phyloP scores from a whole-genome alignment of 1,140 invertebrate species.

The Macrosteles quadrilineatus region DNA sequence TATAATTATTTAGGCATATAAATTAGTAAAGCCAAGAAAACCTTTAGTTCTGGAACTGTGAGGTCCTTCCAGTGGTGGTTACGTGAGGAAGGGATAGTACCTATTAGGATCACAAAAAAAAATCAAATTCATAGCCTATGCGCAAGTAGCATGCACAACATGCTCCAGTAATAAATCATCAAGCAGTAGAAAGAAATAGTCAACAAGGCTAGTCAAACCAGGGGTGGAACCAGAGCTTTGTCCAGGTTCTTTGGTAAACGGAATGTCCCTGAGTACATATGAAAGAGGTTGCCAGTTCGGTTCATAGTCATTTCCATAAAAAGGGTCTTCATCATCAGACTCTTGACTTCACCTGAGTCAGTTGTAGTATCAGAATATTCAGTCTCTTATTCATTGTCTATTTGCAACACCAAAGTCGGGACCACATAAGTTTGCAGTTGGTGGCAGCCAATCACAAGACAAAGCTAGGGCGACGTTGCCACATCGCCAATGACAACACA shows the following conservation, averaged over 20 bases:
- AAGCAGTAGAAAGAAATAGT: neutral
- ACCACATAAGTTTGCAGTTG: no score
- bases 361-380: no score
- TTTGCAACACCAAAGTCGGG: no score
- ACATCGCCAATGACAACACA: no score
- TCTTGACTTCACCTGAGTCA: no score
- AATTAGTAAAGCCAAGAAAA: slow-evolving; percentile 24
- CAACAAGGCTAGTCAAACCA: neutral
- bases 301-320: no score
- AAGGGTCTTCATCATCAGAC: no score
- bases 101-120: neutral
- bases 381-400: no score
- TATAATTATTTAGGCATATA: no score
- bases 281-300: neutral
- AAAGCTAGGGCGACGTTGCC: no score
- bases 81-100: neutral
- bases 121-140: neutral
- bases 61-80: neutral
- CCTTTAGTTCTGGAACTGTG: slow-evolving; percentile 2
- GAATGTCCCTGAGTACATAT: neutral
- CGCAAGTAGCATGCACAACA: neutral
- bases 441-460: no score
- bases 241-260: neutral
- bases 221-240: neutral
- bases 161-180: neutral